Base-by-base conservation (phyloP, 2,113 vertebrate genomes). In the Lophura nycthemera region DNA sequence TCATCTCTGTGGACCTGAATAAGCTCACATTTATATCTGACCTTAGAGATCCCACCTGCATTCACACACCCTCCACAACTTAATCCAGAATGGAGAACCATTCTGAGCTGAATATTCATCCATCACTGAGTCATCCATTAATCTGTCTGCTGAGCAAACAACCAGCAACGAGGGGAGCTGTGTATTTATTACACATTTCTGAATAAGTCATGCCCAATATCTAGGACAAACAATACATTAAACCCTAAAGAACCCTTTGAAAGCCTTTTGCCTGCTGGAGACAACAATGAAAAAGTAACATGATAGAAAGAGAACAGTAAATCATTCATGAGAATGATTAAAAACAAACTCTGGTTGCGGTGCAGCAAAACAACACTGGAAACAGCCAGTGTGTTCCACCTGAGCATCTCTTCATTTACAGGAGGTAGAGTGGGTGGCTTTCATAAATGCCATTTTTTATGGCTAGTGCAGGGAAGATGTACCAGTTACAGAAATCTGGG, bases 181-280 rank as follows among this genome's bases (percentile, higher is more conserved):
- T 82, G 77, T 77, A 95, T 95, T 92, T 93, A 88, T 96, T 93
- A 91, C 81, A 83, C 32, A 60, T 85, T 87, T 93, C 87, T 92
- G 84, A 94, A 71, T 88, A 95, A 89, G 75, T 88, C 75, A 83
- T 93, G 89, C 71, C 87, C 64, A 76, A 36, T 85, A 94, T 85
- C 87, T 88, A 93, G 79, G 84, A 80, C 82, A 96, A 95, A 91
- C 79, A 92, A 87, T 66, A 77, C 50, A 83, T 89, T 94, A 85
- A 93, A 42, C 32, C 64, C 78, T 59, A 91, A 89, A 71, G 75
- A 93, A 91, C 60, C 17, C 38, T 93, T 70, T 95, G 75, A 95
- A 92, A 94, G 85, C 27, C 82, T 87, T 96, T 91, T 80, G 67
- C 71, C 75, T 83, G 47, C 47, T 85, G 71, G 22, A 92, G 32